A percentile compares a stretch with the other conserved stretches of the same genome.
Evolutionary conservation across 2,113 vertebrate genomes (phyloP).

Genomic region (Coreoperca whiteheadi): DNA sequence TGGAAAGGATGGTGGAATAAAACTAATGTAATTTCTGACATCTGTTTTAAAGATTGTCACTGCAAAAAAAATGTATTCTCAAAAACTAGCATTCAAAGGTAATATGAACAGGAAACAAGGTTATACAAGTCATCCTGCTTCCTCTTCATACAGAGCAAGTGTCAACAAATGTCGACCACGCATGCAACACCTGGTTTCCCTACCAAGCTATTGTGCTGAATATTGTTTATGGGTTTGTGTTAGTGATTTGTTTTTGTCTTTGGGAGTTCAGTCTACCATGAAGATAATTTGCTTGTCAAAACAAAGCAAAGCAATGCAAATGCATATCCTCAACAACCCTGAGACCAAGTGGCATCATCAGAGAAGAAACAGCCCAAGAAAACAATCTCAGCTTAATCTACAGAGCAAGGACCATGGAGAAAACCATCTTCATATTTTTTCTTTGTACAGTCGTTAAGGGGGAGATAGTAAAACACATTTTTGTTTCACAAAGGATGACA

Average conservation of each 20-base stretch:
- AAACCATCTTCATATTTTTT: conserved; percentile 5
- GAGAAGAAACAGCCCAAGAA: not conserved
- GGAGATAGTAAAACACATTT: not conserved
- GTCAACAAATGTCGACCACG: no score
- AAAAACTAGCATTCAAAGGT: not conserved
- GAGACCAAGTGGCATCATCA: not conserved
- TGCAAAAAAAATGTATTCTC: not conserved
- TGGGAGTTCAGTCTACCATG: not conserved
- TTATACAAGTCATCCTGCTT: not conserved
- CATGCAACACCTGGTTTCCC: no score
- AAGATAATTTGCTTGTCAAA: conserved; percentile 21
- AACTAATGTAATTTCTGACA: not conserved
- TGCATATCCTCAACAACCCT: not conserved
- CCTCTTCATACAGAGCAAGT: no score
- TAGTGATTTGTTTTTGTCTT: conserved; percentile 16
- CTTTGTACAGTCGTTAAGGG: conserved; percentile 3
- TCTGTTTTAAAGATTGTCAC: not conserved
- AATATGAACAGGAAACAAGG: not conserved
- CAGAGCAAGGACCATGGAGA: conserved; percentile 15
- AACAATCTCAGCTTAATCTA: not conserved
- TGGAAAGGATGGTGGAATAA: not conserved
- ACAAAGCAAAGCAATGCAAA: conserved; percentile 40
- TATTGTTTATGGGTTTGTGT: not conserved
- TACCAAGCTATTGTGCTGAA: not conserved
- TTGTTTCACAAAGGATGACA: rapidly evolving